Conservation (phyloP, 2,888 invertebrate species). For the Lamellibrachia columna region DNA sequence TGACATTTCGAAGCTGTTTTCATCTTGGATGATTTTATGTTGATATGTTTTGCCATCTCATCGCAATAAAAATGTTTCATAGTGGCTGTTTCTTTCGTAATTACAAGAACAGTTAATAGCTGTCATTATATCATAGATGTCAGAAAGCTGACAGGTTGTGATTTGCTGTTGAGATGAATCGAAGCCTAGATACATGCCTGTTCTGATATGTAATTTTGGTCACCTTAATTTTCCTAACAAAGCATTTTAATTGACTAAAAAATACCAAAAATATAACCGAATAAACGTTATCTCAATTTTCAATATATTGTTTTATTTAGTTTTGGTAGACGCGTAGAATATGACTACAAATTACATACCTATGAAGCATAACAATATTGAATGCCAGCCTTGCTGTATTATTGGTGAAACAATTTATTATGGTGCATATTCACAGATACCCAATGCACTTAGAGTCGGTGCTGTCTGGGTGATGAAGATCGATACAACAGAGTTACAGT, state of each 20-base stretch:
- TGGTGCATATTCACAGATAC: background rate
- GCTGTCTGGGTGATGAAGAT: background rate
- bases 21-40: background rate
- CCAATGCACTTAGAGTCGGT: background rate
- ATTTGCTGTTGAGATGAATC: too few relatives aligned
- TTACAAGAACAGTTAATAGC: background rate
- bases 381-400: background rate
- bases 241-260: too few relatives aligned
- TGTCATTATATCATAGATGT: too few relatives aligned
- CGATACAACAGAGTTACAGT: background rate
- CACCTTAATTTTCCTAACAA: too few relatives aligned
- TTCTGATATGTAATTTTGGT: too few relatives aligned
- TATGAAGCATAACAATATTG: background rate
- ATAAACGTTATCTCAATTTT: too few relatives aligned
- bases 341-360: too few relatives aligned
- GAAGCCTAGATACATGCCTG: too few relatives aligned
- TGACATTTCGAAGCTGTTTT: background rate
- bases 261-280: too few relatives aligned
- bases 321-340: too few relatives aligned
- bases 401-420: background rate
- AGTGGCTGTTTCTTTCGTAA: background rate
- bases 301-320: too few relatives aligned
- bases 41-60: background rate
- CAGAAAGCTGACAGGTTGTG: too few relatives aligned
- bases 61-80: background rate